Base-by-base conservation (phyloP, 92 coral and sea anemone genomes). In the Pocillopora meandrina region DNA sequence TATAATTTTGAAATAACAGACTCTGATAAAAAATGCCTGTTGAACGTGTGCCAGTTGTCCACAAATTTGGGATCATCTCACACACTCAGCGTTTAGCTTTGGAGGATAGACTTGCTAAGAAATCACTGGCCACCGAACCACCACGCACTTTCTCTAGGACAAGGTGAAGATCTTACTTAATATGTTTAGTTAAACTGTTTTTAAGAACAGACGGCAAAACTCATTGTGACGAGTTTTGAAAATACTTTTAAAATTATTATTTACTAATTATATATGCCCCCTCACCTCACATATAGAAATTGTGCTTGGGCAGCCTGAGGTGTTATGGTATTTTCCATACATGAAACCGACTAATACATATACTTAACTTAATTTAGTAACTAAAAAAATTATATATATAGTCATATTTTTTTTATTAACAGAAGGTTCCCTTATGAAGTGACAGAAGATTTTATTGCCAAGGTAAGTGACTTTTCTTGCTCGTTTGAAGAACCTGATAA, bases 21-120 rank as follows among this genome's bases (percentile, higher is more conserved):
- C 52, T 26, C 31, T 74, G 3, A 2, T 65, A 47, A 42, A 82
- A 20, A 72, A 96, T 96, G 99, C 99, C 99, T 2, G 91, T 96
- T 13, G 94, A 92, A 35, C 91, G 94, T 20, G 96, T 91, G 10
- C 94, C 94, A 19, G 93, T 94, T 5, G 98, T 95, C 55, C 99
- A 96, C 84, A 96, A 96, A 83, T 96, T 96, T 79, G 99, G 99
- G 62, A 96, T 96, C 13, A 96, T 96, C 81, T 96, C 99, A 16
- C 98, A 94, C 68, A 89, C 93, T 65, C 99, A 96, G 65, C 91
- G 99, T 59, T 65, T 91, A 52, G 89, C 84, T 2, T 79, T 96
- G 63, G 98, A 96, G 78, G 90, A 92, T 57, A 84, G 99, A 63
- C 86, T 96, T 60, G 93, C 98, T 12, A 89, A 82, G 47, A 92